Conservation (phyloP, 2,797 vertebrate genomes). For the Adrianichthys oophorus region DNA sequence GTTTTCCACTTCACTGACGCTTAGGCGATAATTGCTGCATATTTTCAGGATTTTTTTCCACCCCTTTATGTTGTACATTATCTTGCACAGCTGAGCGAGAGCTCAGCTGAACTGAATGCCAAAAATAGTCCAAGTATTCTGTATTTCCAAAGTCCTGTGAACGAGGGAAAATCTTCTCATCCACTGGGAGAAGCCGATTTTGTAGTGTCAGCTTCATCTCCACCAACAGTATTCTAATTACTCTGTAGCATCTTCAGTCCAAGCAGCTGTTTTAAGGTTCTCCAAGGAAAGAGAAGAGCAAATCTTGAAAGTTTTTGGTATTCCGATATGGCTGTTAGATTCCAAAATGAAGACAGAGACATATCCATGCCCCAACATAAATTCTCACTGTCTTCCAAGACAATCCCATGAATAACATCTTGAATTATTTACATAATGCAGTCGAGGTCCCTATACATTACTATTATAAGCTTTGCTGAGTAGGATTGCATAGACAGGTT, state of each 20-base stretch:
- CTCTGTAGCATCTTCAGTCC: slow-evolving; percentile 28
- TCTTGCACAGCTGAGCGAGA: not conserved
- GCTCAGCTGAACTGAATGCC: not conserved
- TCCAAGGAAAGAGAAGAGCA: slow-evolving; percentile 36
- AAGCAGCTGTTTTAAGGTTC: slow-evolving; percentile 37
- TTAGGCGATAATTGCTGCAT: not conserved
- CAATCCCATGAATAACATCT: slow-evolving; percentile 49
- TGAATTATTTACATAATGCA: slow-evolving; percentile 71
- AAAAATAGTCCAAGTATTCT: no score
- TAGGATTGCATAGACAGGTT: slow-evolving; percentile 47
- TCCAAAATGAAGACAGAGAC: slow-evolving; percentile 57
- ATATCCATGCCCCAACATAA: slow-evolving; percentile 34
- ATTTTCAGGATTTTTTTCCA: not conserved
- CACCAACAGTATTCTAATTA: slow-evolving; percentile 59
- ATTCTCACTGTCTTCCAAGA: slow-evolving; percentile 50
- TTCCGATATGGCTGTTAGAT: slow-evolving; percentile 50
- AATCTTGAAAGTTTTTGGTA: slow-evolving; percentile 44
- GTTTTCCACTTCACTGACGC: not conserved
- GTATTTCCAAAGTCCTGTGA: slow-evolving; percentile 3
- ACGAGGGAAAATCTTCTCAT: slow-evolving; percentile 39
- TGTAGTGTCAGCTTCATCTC: slow-evolving; percentile 34
- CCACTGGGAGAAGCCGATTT: slow-evolving; percentile 44
- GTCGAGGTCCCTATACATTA: slow-evolving; percentile 48
- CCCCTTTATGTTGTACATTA: not conserved
- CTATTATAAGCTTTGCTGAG: slow-evolving; percentile 46